Conservation (phyloP, 2,888 invertebrate genomes). For the Trypoxylon attenuatum region DNA sequence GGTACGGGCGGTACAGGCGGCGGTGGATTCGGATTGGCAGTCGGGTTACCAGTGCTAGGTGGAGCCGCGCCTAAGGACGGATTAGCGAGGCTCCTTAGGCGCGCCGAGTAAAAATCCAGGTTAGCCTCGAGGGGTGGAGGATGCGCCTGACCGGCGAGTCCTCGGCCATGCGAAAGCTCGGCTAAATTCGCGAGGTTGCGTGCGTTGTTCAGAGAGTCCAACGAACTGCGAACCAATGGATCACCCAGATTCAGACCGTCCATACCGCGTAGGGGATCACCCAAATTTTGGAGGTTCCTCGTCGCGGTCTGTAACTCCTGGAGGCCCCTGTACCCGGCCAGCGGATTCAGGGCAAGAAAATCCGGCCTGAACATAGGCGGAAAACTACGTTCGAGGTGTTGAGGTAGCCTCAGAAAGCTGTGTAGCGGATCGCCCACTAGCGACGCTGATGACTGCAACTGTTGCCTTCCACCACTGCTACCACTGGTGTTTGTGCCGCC, state of each 20-base stretch:
- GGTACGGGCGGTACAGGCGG: slow-evolving; percentile 45
- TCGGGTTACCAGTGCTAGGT: slow-evolving; percentile 80
- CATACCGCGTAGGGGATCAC: slow-evolving; percentile 71
- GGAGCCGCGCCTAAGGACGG: slow-evolving; percentile 95
- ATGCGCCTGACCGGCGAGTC: slow-evolving; percentile 73
- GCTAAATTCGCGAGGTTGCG: slow-evolving; percentile 72
- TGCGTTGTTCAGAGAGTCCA: slow-evolving; percentile 72
- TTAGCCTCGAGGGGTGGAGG: slow-evolving; percentile 88
- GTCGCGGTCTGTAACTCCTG: slow-evolving; percentile 72
- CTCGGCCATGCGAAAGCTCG: slow-evolving; percentile 68
- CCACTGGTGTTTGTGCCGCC: slow-evolving; percentile 71
- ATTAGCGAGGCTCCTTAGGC: slow-evolving; percentile 98
- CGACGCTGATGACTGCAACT: slow-evolving; percentile 69
- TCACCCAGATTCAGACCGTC: slow-evolving; percentile 72
- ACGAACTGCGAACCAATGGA: slow-evolving; percentile 68
- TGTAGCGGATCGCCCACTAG: slow-evolving; percentile 71
- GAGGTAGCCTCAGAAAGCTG: slow-evolving; percentile 71
- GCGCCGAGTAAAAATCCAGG: slow-evolving; percentile 99
- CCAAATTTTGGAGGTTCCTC: slow-evolving; percentile 70
- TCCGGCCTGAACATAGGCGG: slow-evolving; percentile 73
- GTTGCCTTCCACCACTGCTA: slow-evolving; percentile 65
- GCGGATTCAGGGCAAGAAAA: slow-evolving; percentile 67
- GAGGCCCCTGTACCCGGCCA: slow-evolving; percentile 70
- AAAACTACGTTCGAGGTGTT: slow-evolving; percentile 69
- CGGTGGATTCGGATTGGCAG: slow-evolving; percentile 85